phyloP scores from a whole-genome alignment of 2,888 invertebrate genomes.

The Tiliacea citrago region DNA sequence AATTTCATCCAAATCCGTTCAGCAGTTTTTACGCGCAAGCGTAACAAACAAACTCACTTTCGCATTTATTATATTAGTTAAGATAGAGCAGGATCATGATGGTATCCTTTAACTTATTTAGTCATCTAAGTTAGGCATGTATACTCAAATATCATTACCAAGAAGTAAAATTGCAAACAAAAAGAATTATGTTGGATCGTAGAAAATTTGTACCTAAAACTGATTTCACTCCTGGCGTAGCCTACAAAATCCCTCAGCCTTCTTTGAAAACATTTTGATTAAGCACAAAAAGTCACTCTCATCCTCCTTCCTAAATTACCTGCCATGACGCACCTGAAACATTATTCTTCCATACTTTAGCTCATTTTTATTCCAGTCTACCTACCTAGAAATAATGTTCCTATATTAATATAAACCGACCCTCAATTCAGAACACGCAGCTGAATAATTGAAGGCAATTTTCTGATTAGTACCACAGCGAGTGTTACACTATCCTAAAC shows the following conservation, averaged over 20 bases:
- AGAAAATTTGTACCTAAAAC: background rate
- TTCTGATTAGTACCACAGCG: conserved; percentile 65
- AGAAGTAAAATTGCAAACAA: no score
- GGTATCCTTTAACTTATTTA: no score
- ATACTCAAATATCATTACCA: no score
- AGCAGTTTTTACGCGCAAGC: no score
- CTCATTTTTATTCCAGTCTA: conserved; percentile 53
- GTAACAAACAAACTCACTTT: no score
- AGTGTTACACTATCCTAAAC: conserved; percentile 66
- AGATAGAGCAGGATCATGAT: no score
- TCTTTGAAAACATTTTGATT: conserved; percentile 22
- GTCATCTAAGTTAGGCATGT: no score
- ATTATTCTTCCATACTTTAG: conserved; percentile 40
- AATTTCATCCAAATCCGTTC: no score
- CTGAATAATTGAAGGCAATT: conserved; percentile 67
- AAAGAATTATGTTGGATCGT: no score
- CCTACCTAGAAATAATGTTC: conserved; percentile 51
- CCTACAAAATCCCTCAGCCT: background rate
- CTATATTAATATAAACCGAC: conserved; percentile 63
- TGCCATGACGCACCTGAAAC: conserved; percentile 47
- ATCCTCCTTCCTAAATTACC: conserved; percentile 37
- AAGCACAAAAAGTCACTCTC: conserved; percentile 30
- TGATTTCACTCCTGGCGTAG: background rate
- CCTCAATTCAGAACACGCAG: conserved; percentile 56
- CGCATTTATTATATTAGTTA: no score